A percentile compares a stretch with the other conserved stretches of the same genome.
Conservation (phyloP, 1,140 invertebrate species). For the Cardiocondyla obscurior region DNA sequence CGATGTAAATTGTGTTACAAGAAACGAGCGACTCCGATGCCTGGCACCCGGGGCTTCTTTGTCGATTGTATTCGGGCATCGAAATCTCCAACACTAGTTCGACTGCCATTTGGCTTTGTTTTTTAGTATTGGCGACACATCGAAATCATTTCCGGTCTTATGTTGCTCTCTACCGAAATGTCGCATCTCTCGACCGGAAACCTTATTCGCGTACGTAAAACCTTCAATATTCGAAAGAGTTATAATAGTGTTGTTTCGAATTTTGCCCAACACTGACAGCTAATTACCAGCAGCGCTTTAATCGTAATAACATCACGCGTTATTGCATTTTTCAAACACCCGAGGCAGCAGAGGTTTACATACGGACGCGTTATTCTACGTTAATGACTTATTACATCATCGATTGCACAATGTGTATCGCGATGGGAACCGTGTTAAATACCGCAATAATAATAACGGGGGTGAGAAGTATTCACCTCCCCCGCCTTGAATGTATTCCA, state of each 20-base stretch:
- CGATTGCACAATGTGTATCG: neutral
- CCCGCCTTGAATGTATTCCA: neutral
- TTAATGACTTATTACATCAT: neutral
- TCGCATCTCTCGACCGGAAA: neutral
- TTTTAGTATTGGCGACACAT: neutral
- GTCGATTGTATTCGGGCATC: constrained; percentile 58
- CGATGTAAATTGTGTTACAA: constrained; percentile 36
- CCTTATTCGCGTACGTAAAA: too few relatives aligned
- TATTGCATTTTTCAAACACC: neutral
- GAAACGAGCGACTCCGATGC: constrained; percentile 54
- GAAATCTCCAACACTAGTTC: constrained; percentile 62
- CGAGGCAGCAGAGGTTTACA: too few relatives aligned
- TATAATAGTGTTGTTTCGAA: too few relatives aligned
- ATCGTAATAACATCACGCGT: neutral
- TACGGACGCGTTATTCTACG: neutral
- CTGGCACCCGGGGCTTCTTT: constrained; percentile 48
- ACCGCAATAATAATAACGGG: neutral
- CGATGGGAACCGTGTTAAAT: neutral
- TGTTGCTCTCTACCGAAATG: too few relatives aligned
- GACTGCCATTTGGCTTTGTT: constrained; percentile 1
- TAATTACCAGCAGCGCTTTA: too few relatives aligned
- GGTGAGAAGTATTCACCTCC: neutral
- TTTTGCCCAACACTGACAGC: neutral
- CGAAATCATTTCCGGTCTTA: neutral
- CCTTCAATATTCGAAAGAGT: too few relatives aligned